Percentiles rank a stretch among this genome's conserved stretches.
phyloP scores from a whole-genome alignment of 2,888 invertebrate genomes.

The Pollenia amentaria region DNA sequence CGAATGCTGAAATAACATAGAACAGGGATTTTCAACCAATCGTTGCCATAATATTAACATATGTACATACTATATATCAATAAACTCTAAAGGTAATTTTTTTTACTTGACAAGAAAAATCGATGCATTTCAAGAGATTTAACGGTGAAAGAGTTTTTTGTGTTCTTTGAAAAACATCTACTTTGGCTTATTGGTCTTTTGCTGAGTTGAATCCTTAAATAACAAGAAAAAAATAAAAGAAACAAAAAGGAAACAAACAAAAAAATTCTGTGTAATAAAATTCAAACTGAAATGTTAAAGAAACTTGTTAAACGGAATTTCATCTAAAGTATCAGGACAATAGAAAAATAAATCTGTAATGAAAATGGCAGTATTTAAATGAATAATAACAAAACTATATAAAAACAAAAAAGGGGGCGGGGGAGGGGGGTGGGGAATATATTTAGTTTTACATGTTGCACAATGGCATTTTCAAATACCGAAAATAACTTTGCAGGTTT shows the following conservation, averaged over 20 bases:
- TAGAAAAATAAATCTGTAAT: slow-evolving; percentile 3
- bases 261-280: neutral
- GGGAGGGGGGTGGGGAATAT: too few relatives aligned
- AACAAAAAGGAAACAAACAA: neutral
- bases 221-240: slow-evolving; percentile 1
- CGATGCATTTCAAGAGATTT: slow-evolving; percentile 37
- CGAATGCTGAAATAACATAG: slow-evolving; percentile 39
- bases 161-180: neutral
- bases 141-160: slow-evolving; percentile 28
- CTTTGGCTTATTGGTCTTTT: slow-evolving; percentile 52
- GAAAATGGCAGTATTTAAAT: slow-evolving; percentile 7
- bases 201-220: slow-evolving; percentile 24
- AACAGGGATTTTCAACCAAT: slow-evolving; percentile 40
- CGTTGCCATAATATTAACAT: neutral
- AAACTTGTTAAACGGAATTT: slow-evolving; percentile 20
- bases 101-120: slow-evolving; percentile 41
- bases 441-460: too few relatives aligned
- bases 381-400: too few relatives aligned
- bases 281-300: neutral
- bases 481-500: too few relatives aligned
- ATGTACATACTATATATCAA: neutral
- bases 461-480: too few relatives aligned
- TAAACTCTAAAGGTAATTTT: slow-evolving; percentile 27
- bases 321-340: neutral
- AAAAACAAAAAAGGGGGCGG: too few relatives aligned